Conservation (phyloP, 2,113 vertebrate genomes). For the Camelus dromedarius region DNA sequence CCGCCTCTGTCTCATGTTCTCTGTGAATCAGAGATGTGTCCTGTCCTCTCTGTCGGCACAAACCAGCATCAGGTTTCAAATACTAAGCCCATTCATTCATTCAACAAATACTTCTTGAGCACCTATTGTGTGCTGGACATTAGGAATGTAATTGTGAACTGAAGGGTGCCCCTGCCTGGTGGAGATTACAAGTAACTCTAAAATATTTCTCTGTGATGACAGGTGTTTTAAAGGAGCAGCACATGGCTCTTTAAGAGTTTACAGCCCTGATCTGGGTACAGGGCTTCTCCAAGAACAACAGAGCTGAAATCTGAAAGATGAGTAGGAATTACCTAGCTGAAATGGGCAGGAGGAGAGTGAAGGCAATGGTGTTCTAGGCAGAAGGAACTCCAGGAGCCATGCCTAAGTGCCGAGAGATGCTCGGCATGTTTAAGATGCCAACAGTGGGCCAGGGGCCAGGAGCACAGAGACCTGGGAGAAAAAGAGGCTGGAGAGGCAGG, state of each 20-base stretch:
- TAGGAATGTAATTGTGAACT: not conserved
- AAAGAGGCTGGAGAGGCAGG: not conserved
- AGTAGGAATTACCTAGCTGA: not conserved
- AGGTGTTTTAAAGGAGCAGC: not conserved
- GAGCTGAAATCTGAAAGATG: constrained; percentile 43
- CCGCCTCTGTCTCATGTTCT: not conserved
- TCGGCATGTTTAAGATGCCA: not conserved
- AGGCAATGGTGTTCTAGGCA: not conserved
- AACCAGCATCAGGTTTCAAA: not conserved
- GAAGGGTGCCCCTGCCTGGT: not conserved
- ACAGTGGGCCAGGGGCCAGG: not conserved
- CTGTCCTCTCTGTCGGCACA: not conserved
- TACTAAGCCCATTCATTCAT: constrained; percentile 28
- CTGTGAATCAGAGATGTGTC: too few relatives aligned
- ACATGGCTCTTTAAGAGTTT: not conserved
- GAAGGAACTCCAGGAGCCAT: not conserved
- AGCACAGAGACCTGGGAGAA: not conserved
- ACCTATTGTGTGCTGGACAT: not conserved
- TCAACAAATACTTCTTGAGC: constrained; percentile 76
- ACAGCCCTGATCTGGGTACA: not conserved
- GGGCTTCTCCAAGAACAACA: not conserved
- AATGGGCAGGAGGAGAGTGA: not conserved
- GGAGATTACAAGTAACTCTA: not conserved
- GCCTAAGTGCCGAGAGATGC: not conserved
- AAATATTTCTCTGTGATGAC: not conserved